Base-by-base conservation (phyloP, 2,888 invertebrate species). In the Scaptomyza parva region DNA sequence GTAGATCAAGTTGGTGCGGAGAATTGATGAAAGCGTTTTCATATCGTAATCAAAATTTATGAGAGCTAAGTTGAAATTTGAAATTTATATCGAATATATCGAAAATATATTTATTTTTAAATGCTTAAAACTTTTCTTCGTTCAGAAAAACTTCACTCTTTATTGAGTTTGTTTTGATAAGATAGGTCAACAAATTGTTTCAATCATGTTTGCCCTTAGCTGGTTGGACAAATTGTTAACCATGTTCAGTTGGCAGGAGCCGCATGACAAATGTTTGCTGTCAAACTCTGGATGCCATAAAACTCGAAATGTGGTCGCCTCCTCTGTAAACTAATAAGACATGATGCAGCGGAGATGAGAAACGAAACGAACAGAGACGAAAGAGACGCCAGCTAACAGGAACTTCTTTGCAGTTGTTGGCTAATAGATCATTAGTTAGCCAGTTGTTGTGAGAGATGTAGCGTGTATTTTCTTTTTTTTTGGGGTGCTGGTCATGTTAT, bases 401-500 rank as follows among this genome's bases (percentile, higher is more conserved):
- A 65, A 70, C 57, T 61, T 51, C 52, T 70, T 70, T 51, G 40
- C 67, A 67, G 55, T 57, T 39, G 17, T 57, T 59, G 78, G 65
- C 84, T 84, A 81, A 81, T 81, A 81, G 81, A 86, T 86, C 87
- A 86, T 81, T 86, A 86, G 81, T 86, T 84, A 84, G 81, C 85
- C 78, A 61, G 84, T 84, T 76, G 73, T 65, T 80, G 68, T 57
- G 60, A 45, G 60, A 45, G 62, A 37, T 9, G 37, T 9, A 40
- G 48, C 55, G 47, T 80, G 5, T 28, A 9, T 22, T 22, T 22
- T 22, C 5, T 22, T 22, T 22, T 22, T 33, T 33, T 86, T 73
- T 61, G 78, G 63, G 74, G 68, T 64, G 68, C 63, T 54, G 62
- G 75, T 54, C 81, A 58, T 76, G 82, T 80, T 83, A 84, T 84